These are phyloP conservation scores for Dendroctonus valens DNA, from an alignment of 1,140 invertebrate genomes.

Conservation along the genomic window DNA sequence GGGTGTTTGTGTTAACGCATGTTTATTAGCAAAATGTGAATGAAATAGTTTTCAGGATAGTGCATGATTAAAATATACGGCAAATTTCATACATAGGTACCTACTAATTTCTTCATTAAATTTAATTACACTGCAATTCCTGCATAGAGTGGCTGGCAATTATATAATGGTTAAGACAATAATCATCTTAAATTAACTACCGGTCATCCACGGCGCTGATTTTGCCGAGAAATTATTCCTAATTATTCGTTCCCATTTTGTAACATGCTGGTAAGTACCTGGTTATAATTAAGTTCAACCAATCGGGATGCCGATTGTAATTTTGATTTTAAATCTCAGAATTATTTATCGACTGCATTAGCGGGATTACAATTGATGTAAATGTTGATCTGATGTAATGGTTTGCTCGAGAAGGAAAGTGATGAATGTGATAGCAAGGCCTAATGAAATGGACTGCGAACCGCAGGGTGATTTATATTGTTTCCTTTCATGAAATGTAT, in stretches of 20 bases:
- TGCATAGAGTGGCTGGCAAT: not conserved
- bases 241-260: slow-evolving; percentile 10
- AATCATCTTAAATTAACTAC: slow-evolving; percentile 9
- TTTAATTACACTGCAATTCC: too few species aligned
- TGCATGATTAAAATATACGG: too few species aligned
- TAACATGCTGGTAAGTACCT: not conserved
- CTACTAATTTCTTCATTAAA: too few species aligned
- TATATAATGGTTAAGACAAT: not conserved
- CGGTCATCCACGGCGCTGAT: not conserved
- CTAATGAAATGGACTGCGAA: not conserved
- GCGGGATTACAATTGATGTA: slow-evolving; percentile 3
- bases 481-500: too few species aligned
- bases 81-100: too few species aligned
- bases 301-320: not conserved
- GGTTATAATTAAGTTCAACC: slow-evolving; percentile 6
- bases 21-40: too few species aligned
- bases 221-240: not conserved
- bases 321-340: slow-evolving; percentile 10
- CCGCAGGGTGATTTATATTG: too few species aligned
- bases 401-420: not conserved
- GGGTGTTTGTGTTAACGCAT: too few species aligned
- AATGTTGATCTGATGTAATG: not conserved
- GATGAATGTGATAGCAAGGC: slow-evolving; percentile 1
- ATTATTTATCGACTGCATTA: slow-evolving; percentile 9
- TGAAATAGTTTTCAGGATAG: too few species aligned